A percentile compares a stretch with the other conserved stretches of the same genome.
Conservation (phyloP, 2,797 vertebrate genomes). For the Accipiter minullus region DNA sequence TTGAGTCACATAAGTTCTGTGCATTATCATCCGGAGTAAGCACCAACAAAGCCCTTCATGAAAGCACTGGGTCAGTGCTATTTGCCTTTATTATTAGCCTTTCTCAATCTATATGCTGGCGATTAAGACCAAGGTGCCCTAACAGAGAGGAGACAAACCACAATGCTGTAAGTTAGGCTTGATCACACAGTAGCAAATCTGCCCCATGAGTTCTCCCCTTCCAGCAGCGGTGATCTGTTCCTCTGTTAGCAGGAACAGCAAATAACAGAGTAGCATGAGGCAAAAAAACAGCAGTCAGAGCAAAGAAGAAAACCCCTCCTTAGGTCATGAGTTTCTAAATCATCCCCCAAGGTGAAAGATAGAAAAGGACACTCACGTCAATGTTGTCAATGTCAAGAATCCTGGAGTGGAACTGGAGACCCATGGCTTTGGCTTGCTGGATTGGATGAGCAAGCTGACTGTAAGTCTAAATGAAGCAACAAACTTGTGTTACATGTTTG, state of each 20-base stretch:
- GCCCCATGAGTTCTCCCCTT: background rate
- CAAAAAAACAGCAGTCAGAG: background rate
- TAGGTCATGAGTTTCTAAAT: accelerated
- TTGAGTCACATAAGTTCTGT: background rate
- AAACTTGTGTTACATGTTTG: background rate
- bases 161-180: background rate
- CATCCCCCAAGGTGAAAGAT: accelerated
- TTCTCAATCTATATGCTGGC: background rate
- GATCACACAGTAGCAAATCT: background rate
- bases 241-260: background rate
- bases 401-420: constrained; percentile 90
- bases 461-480: constrained; percentile 81
- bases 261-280: background rate
- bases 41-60: background rate
- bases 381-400: constrained; percentile 93
- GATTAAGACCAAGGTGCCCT: background rate
- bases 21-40: background rate
- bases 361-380: constrained; percentile 82
- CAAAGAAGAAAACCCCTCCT: background rate
- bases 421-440: constrained; percentile 89
- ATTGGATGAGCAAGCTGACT: constrained; percentile 93
- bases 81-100: background rate
- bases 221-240: background rate
- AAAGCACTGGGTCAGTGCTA: background rate
- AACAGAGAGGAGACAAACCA: background rate